Evolutionary conservation across 23 tunicate genomes (phyloP).

Genomic region (Trididemnum clinides): DNA sequence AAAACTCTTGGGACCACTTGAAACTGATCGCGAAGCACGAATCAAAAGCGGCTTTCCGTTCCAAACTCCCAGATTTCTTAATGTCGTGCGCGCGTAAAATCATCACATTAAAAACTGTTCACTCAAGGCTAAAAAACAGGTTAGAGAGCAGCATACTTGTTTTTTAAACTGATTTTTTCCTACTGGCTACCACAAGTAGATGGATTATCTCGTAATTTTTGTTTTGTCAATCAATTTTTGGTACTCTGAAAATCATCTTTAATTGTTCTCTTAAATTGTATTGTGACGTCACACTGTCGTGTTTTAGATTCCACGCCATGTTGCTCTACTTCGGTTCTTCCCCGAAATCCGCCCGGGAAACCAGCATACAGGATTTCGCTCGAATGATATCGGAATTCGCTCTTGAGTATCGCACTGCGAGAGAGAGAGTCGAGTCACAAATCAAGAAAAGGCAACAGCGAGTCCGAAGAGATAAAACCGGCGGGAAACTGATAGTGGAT

Average conservation of each 20-base stretch:
- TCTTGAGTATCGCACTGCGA: constrained; percentile 91
- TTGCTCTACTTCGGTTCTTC: constrained; percentile 70
- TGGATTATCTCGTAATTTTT: background rate
- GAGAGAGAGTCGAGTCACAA: constrained; percentile 72
- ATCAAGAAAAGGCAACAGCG: constrained; percentile 64
- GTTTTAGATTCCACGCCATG: constrained; percentile 58
- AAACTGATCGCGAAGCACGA: constrained; percentile 89
- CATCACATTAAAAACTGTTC: constrained; percentile 71
- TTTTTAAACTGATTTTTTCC: background rate
- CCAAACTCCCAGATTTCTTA: constrained; percentile 69
- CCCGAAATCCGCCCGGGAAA: constrained; percentile 22
- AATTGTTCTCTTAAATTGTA: too few relatives aligned
- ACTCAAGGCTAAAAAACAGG: constrained; percentile 79
- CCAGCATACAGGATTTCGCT: constrained; percentile 67
- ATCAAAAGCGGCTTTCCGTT: constrained; percentile 63
- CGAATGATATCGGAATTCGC: constrained; percentile 95
- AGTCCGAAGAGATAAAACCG: constrained; percentile 77
- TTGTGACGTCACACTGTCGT: too few relatives aligned
- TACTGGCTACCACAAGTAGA: background rate
- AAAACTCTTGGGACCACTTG: constrained; percentile 86
- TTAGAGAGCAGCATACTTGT: too few relatives aligned
- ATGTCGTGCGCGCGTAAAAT: constrained; percentile 67
- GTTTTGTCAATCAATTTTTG: background rate
- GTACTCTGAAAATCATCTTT: background rate
- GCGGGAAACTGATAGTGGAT: constrained; percentile 92